A percentile compares a stretch with the other conserved stretches of the same genome.
phyloP scores from a whole-genome alignment of 2,888 invertebrate species.

The Hypercompe scribonia region DNA sequence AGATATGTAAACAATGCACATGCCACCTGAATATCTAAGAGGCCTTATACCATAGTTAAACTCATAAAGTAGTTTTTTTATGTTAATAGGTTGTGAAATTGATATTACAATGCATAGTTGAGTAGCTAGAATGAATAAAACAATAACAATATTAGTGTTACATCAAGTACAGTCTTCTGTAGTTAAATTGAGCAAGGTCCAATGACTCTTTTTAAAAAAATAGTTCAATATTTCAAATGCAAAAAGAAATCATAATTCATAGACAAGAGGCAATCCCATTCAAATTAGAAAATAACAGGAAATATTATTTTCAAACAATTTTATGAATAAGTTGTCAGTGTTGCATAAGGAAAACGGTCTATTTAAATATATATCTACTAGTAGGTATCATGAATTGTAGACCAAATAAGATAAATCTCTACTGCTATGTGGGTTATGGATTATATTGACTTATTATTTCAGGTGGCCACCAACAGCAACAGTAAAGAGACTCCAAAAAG shows the following conservation, averaged over 20 bases:
- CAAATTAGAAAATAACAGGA: constrained; percentile 5
- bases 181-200: neutral
- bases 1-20: neutral
- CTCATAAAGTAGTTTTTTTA: neutral
- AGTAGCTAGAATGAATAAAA: neutral
- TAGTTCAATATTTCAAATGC: neutral
- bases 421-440: neutral
- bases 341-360: constrained; percentile 18
- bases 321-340: constrained; percentile 15
- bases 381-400: constrained; percentile 8
- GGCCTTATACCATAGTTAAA: too few species aligned
- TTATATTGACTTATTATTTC: constrained; percentile 44
- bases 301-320: constrained; percentile 12
- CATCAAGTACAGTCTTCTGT: neutral
- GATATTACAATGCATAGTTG: neutral
- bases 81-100: neutral
- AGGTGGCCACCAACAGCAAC: constrained; percentile 78
- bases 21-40: neutral
- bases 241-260: neutral
- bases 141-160: neutral
- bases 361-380: constrained; percentile 6
- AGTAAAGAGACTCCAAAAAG: constrained; percentile 83
- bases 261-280: constrained; percentile 1
- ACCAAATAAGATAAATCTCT: constrained; percentile 5
- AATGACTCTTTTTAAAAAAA: neutral